Evolutionary conservation across 1,140 invertebrate species (phyloP).

Genomic region (Papilio helenus): DNA sequence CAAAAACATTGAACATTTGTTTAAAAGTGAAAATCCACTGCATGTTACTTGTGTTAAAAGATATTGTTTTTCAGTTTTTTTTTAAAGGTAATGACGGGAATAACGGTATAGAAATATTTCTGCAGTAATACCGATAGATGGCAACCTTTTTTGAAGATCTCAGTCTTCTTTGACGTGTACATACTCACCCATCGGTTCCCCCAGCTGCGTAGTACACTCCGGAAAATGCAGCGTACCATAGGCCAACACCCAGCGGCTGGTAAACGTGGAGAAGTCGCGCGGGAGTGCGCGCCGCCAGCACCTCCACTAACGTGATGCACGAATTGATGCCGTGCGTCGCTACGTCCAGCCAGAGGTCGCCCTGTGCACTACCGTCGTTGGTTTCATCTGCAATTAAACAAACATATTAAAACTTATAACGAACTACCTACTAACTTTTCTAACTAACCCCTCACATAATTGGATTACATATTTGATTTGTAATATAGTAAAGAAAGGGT

Average conservation of each 20-base stretch:
- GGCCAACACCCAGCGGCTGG: slow-evolving; percentile 85
- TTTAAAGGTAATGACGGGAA: too few species aligned
- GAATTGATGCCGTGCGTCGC: slow-evolving; percentile 89
- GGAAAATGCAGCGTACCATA: slow-evolving; percentile 87
- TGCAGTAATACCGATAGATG: too few species aligned
- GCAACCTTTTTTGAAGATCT: too few species aligned
- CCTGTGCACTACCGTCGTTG: slow-evolving; percentile 28
- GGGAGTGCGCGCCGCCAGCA: slow-evolving; percentile 87
- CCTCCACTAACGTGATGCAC: slow-evolving; percentile 87
- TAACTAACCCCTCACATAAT: neutral
- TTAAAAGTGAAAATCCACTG: too few species aligned
- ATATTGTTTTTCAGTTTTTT: too few species aligned
- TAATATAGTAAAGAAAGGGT: neutral
- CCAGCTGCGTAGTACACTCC: slow-evolving; percentile 89
- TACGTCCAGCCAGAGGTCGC: slow-evolving; percentile 85
- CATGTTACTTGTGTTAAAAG: too few species aligned
- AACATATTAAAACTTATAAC: neutral
- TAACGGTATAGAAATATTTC: too few species aligned
- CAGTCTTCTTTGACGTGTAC: too few species aligned
- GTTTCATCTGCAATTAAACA: slow-evolving; percentile 43
- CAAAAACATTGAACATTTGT: neutral
- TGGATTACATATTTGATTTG: neutral
- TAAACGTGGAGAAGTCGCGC: slow-evolving; percentile 87
- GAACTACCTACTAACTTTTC: neutral
- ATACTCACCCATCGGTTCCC: slow-evolving; percentile 86